Evolutionary conservation across 2,888 invertebrate genomes (phyloP).

Genomic region (Balanococcus diminutus): DNA sequence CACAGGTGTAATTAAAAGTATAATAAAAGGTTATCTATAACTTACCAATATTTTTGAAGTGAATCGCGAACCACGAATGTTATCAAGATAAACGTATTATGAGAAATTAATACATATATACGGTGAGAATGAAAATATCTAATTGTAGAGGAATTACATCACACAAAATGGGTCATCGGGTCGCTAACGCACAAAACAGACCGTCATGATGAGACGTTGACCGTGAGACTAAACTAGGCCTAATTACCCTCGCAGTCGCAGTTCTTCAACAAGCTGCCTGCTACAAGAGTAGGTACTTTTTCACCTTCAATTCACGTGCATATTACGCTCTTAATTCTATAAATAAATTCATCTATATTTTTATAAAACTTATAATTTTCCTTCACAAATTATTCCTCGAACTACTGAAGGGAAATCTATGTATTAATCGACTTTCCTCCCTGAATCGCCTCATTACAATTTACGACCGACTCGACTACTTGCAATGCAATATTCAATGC

Average conservation of each 20-base stretch:
- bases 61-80: neutral
- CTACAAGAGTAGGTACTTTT: neutral
- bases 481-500: too few relatives aligned
- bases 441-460: too few relatives aligned
- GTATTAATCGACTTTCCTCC: too few relatives aligned
- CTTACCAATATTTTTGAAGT: neutral
- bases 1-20: neutral
- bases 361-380: too few relatives aligned
- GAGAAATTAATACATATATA: neutral
- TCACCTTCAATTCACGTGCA: too few relatives aligned
- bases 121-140: neutral
- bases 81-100: too few relatives aligned
- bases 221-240: slow-evolving; percentile 42
- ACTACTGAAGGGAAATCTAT: too few relatives aligned
- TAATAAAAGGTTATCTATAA: neutral
- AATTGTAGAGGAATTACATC: neutral
- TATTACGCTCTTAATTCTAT: neutral
- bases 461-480: too few relatives aligned
- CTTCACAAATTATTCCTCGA: too few relatives aligned
- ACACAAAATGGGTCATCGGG: slow-evolving; percentile 45
- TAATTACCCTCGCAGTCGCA: neutral
- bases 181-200: neutral
- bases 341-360: neutral
- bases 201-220: neutral
- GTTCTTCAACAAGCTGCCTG: neutral